phyloP scores from a whole-genome alignment of 2,113 vertebrate genomes.

The Microtus ochrogaster region DNA sequence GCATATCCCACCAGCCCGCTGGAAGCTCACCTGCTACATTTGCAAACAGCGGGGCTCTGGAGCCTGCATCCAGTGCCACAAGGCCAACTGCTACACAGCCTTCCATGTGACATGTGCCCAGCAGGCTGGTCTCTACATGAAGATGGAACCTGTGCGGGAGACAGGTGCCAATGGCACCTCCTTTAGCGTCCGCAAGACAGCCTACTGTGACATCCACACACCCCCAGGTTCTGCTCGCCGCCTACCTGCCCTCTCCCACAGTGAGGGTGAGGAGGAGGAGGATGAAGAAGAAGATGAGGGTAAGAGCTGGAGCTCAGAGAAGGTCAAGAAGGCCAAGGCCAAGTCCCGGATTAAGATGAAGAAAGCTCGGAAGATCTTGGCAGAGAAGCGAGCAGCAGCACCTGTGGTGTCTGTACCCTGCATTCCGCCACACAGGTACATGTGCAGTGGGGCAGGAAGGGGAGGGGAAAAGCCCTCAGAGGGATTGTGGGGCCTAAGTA shows the following conservation, averaged over 20 bases:
- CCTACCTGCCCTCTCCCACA: slow-evolving; percentile 92
- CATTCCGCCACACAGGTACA: slow-evolving; percentile 96
- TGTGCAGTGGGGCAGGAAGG: neutral
- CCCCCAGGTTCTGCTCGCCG: slow-evolving; percentile 94
- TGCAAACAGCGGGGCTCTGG: slow-evolving; percentile 98
- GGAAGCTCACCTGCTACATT: slow-evolving; percentile 99
- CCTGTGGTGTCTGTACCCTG: slow-evolving; percentile 98
- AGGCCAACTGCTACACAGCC: slow-evolving; percentile 99
- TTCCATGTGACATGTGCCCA: slow-evolving; percentile 99
- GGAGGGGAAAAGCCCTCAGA: neutral
- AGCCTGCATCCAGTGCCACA: slow-evolving; percentile 99
- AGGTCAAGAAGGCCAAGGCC: slow-evolving; percentile 97
- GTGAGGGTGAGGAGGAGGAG: slow-evolving; percentile 96
- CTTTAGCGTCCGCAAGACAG: slow-evolving; percentile 97
- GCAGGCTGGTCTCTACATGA: slow-evolving; percentile 99
- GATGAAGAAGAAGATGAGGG: slow-evolving; percentile 96
- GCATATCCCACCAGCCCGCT: slow-evolving; percentile 97
- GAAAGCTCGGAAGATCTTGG: slow-evolving; percentile 96
- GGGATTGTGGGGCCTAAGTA: neutral
- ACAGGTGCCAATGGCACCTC: slow-evolving; percentile 97
- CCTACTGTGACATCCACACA: slow-evolving; percentile 99
- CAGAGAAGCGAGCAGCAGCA: slow-evolving; percentile 96
- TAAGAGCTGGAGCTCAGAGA: slow-evolving; percentile 97
- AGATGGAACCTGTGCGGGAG: slow-evolving; percentile 98
- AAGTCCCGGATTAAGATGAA: slow-evolving; percentile 99